A percentile compares a stretch with the other conserved stretches of the same genome.
Evolutionary conservation across 2,888 invertebrate genomes (phyloP).

Genomic region (Copidosoma aretas): DNA sequence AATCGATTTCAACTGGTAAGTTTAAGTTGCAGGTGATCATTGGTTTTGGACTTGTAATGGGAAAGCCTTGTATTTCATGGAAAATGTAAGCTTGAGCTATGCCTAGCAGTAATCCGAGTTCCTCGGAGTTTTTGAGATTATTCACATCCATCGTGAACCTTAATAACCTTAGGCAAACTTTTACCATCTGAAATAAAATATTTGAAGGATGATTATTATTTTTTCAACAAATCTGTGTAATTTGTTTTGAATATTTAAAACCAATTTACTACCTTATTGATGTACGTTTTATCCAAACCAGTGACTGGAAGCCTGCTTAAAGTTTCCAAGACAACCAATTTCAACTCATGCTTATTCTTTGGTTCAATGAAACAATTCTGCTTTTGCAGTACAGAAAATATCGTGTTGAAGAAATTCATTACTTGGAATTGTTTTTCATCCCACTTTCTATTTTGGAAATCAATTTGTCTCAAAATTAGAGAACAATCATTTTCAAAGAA

Average conservation of each 20-base stretch:
- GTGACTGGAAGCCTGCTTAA: constrained; percentile 29
- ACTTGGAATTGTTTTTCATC: constrained; percentile 51
- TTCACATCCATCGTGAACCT: constrained; percentile 45
- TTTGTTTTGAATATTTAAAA: constrained; percentile 6
- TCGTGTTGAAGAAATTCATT: constrained; percentile 52
- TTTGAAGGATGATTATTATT: constrained; percentile 4
- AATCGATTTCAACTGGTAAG: constrained; percentile 54
- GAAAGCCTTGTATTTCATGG: constrained; percentile 54
- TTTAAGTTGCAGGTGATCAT: constrained; percentile 58
- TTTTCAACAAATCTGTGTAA: constrained; percentile 1
- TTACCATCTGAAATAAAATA: constrained; percentile 48
- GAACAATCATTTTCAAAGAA: constrained; percentile 49
- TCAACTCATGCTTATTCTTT: constrained; percentile 46
- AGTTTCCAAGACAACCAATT: constrained; percentile 43
- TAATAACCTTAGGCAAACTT: constrained; percentile 50
- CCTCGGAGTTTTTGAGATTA: constrained; percentile 42
- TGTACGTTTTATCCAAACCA: constrained; percentile 29
- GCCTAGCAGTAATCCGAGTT: constrained; percentile 55
- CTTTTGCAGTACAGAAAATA: constrained; percentile 48
- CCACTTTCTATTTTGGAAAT: constrained; percentile 44
- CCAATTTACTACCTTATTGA: constrained; percentile 14
- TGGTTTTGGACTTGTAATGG: constrained; percentile 45
- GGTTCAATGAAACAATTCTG: constrained; percentile 39
- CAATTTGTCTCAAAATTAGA: constrained; percentile 45
- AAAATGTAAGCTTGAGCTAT: constrained; percentile 55